Evolutionary conservation across 2,888 invertebrate genomes (phyloP).

Genomic region (Leucania comma): DNA sequence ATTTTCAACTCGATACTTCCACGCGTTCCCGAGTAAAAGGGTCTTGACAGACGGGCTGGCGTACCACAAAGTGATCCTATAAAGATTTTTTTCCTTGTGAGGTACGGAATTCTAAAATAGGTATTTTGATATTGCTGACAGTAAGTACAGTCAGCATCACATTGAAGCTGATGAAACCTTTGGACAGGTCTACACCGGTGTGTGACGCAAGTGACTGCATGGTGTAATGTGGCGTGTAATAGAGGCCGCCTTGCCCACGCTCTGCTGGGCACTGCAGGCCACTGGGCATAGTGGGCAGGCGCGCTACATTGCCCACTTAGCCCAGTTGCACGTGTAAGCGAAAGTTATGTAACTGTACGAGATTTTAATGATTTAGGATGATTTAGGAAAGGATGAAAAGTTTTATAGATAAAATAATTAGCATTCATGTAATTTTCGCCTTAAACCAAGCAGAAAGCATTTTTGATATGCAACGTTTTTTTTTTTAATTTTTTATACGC

Average conservation of each 20-base stretch:
- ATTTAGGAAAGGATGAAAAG: not conserved
- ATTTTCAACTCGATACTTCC: too few relatives aligned
- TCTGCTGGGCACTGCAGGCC: conserved; percentile 30
- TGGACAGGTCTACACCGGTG: not conserved
- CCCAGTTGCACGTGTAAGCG: not conserved
- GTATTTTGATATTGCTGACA: too few relatives aligned
- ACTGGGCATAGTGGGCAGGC: conserved; percentile 3
- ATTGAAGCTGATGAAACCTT: not conserved
- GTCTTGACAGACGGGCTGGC: too few relatives aligned
- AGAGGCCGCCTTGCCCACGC: conserved; percentile 48
- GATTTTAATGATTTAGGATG: not conserved
- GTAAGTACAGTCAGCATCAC: not conserved
- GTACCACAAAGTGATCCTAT: too few relatives aligned
- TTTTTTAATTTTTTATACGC: too few relatives aligned
- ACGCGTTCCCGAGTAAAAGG: too few relatives aligned
- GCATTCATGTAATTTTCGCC: too few relatives aligned
- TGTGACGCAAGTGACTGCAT: not conserved
- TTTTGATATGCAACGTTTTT: too few relatives aligned
- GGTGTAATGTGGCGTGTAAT: conserved; percentile 64
- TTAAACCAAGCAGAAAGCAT: too few relatives aligned
- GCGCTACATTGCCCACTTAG: conserved; percentile 2
- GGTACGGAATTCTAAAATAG: too few relatives aligned
- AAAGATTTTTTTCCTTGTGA: too few relatives aligned
- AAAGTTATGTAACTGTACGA: not conserved
- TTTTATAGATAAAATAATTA: not conserved